These are phyloP conservation scores for Menidia menidia DNA, from an alignment of 2,797 vertebrate species.

Conservation along the genomic window DNA sequence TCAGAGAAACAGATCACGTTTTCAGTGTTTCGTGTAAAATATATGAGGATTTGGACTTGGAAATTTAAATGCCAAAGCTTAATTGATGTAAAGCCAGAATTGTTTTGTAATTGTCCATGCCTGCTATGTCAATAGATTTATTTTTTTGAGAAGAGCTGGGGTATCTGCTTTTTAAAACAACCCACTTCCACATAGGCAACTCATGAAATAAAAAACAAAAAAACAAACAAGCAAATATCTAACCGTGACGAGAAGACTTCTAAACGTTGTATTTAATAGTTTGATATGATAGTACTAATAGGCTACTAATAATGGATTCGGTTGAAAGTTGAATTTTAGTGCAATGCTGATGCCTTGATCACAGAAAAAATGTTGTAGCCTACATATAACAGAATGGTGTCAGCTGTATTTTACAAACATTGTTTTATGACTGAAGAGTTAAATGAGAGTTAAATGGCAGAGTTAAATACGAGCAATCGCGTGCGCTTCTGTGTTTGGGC, in stretches of 20 bases:
- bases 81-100: too few species aligned
- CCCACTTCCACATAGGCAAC: not conserved
- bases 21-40: not conserved
- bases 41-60: too few species aligned
- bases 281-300: too few species aligned
- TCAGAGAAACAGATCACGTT: not conserved
- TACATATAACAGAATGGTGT: not conserved
- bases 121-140: not conserved
- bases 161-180: not conserved
- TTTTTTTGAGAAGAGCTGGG: not conserved
- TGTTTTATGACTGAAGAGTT: conserved; percentile 4
- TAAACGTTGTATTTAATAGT: not conserved
- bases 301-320: not conserved
- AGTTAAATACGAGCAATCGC: not conserved
- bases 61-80: too few species aligned
- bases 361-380: conserved; percentile 6
- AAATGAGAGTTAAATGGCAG: not conserved
- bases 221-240: not conserved
- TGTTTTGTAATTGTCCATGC: too few species aligned
- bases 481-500: conserved; percentile 30
- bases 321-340: not conserved
- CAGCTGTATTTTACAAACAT: conserved; percentile 10
- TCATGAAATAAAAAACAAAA: not conserved
- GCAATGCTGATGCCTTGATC: not conserved
- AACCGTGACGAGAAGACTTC: not conserved